Base-by-base conservation (phyloP, 2,113 vertebrate genomes). In the Lagopus leucura region DNA sequence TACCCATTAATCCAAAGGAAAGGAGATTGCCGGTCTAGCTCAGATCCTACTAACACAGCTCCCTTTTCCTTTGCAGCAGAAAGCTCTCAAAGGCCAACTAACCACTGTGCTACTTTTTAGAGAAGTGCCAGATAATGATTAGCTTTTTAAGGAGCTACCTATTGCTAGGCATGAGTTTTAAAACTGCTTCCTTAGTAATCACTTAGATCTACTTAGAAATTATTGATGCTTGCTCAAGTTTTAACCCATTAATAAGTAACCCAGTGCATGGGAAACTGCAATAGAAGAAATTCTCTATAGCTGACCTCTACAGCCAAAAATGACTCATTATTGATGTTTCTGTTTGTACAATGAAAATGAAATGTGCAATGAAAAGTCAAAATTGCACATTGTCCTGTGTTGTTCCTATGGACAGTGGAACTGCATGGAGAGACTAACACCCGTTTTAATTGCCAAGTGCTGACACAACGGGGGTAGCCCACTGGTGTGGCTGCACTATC, bases 41-140 rank as follows among this genome's bases (percentile, higher is more conserved):
- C 55, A 83, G 52, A 61, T 43, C 28, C 52, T n/a, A 57, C 14
- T 71, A 86, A 43, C 14, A 61, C 19, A 81, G 75, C 7, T 91
- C 52, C 10, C 47, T 82, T 43, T 78, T 67, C 64, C 52, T 32
- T 86, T 75, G 48, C 38, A 65, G 61, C 52, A 77, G 47, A 93
- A 91, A 86, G 60, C 85, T 93, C 82, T 67, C 79, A 70, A 60
- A 54, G 82, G 38, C 50, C 64, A 83, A 13, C 52, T 89, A 91
- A 88, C 0, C 5, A 58, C 43, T 34, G 71, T 0, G 4, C 10
- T 45, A 43, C 32, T 4, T 1, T 79, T 69, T 58, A 58, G 32
- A 65, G 32, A 88, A 84, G 38, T 48, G 34, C 19, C 69, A 82
- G 50, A 48, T 18, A 74, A 79, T 0, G 0, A 92, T 86, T 67